phyloP scores from a whole-genome alignment of 2,113 vertebrate species.

The Dicrurus megarhynchus region DNA sequence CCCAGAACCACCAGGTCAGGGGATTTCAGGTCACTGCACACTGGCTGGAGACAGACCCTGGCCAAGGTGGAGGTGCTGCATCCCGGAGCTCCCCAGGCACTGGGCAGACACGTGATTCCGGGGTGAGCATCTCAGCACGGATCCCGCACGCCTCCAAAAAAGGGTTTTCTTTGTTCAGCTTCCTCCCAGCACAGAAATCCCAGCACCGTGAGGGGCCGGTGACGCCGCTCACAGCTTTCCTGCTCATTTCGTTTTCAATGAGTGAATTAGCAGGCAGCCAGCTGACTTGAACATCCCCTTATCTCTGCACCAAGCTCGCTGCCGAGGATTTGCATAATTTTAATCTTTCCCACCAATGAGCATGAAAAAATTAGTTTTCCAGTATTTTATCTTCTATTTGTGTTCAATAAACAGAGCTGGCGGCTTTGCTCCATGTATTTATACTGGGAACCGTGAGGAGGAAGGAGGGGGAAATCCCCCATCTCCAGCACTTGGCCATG shows the following conservation, averaged over 20 bases:
- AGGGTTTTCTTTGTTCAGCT: constrained; percentile 1
- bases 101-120: accelerated
- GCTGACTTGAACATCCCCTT: constrained; percentile 68
- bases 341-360: constrained; percentile 74
- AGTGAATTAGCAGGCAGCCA: constrained; percentile 68
- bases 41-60: neutral
- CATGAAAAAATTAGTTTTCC: constrained; percentile 69
- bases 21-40: neutral
- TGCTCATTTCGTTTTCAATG: constrained; percentile 38
- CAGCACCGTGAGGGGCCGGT: neutral
- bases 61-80: neutral
- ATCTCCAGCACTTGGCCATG: neutral
- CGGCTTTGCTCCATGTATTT: neutral
- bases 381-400: constrained; percentile 66
- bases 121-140: neutral
- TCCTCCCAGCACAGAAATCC: neutral
- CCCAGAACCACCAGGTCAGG: accelerated
- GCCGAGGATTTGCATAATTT: constrained; percentile 71
- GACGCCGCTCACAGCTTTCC: constrained; percentile 14
- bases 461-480: neutral
- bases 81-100: neutral
- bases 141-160: neutral
- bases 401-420: constrained; percentile 56
- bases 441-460: neutral
- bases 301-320: constrained; percentile 59